Conservation (phyloP, 2,797 vertebrate species). For the Bradypodion ventrale region DNA sequence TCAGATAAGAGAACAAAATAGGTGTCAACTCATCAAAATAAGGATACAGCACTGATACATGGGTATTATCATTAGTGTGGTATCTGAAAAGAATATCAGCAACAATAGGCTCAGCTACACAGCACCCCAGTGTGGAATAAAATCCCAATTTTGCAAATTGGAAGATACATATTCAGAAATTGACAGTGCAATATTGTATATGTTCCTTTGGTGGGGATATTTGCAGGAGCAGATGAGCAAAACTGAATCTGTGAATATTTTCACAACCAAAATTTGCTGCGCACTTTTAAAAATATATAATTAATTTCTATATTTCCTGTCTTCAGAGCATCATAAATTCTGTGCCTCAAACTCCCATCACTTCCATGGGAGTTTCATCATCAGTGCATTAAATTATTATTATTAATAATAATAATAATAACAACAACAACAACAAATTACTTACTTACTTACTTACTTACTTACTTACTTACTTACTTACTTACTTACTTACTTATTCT, state of each 20-base stretch:
- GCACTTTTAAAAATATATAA: background rate
- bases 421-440: too few relatives aligned
- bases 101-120: background rate
- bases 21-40: background rate
- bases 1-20: slow-evolving; percentile 47
- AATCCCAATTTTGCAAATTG: background rate
- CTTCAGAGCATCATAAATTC: background rate
- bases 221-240: too few relatives aligned
- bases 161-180: background rate
- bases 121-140: background rate
- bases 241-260: background rate
- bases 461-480: too few relatives aligned
- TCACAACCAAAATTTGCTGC: background rate
- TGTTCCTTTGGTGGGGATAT: background rate
- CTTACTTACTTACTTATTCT: too few relatives aligned
- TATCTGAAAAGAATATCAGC: background rate
- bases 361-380: too few relatives aligned
- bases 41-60: background rate
- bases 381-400: too few relatives aligned
- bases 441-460: too few relatives aligned
- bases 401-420: too few relatives aligned
- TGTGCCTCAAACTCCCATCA: too few relatives aligned
- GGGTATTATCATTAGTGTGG: background rate
- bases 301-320: background rate
- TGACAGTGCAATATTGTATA: background rate